phyloP scores from a whole-genome alignment of 2,113 vertebrate species.

The Stigmatopora nigra region DNA sequence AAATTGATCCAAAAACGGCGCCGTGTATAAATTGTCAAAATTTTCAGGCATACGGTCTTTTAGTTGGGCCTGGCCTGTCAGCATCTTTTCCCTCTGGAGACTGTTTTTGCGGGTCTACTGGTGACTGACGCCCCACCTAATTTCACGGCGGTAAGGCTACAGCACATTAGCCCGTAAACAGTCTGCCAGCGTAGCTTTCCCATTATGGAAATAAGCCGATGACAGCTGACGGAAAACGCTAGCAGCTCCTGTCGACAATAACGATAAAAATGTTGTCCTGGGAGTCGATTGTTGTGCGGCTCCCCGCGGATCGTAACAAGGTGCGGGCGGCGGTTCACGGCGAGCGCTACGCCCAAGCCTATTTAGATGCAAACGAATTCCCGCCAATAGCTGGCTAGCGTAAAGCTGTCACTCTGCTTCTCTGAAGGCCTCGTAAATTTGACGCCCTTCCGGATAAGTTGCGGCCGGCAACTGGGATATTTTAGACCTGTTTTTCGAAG shows the following conservation, averaged over 20 bases:
- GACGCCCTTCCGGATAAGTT: slow-evolving; percentile 21
- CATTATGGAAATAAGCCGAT: slow-evolving; percentile 47
- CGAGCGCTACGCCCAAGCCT: neutral
- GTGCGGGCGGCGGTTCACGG: neutral
- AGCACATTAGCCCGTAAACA: slow-evolving; percentile 33
- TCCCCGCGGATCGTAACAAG: slow-evolving; percentile 5
- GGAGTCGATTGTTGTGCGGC: slow-evolving; percentile 1
- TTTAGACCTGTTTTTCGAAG: slow-evolving; percentile 39
- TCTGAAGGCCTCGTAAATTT: slow-evolving; percentile 24
- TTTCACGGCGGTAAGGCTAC: neutral
- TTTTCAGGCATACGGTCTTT: neutral
- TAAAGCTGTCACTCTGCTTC: slow-evolving; percentile 37
- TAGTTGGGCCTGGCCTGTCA: neutral
- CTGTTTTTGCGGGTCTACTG: neutral
- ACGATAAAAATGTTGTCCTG: slow-evolving; percentile 5
- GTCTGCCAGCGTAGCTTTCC: slow-evolving; percentile 22
- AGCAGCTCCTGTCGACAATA: neutral
- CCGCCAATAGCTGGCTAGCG: slow-evolving; percentile 20
- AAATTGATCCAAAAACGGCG: no score
- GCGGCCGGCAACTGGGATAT: slow-evolving; percentile 31
- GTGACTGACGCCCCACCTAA: neutral
- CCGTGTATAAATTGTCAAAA: neutral
- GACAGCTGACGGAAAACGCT: slow-evolving; percentile 12
- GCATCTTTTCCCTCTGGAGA: neutral
- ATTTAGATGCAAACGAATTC: slow-evolving; percentile 28